These are phyloP conservation scores for Rattus rattus DNA, from an alignment of 2,113 vertebrate species.

Conservation along the genomic window DNA sequence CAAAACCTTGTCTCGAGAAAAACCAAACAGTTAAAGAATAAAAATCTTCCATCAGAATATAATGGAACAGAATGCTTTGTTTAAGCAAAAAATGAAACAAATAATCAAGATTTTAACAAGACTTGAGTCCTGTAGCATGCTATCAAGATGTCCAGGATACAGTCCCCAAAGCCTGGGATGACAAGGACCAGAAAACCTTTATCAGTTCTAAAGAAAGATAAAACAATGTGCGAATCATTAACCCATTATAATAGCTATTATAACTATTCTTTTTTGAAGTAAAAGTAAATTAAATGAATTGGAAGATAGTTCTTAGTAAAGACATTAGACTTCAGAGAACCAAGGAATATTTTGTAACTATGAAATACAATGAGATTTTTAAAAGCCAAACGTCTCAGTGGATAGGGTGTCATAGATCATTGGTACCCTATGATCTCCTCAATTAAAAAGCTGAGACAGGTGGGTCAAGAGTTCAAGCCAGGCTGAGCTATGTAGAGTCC, in stretches of 20 bases:
- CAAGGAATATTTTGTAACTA: conserved; percentile 17
- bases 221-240: neutral
- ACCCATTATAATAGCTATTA: neutral
- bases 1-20: neutral
- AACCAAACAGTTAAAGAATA: neutral
- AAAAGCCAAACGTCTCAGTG: neutral
- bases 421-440: neutral
- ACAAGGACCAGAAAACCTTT: conserved; percentile 20
- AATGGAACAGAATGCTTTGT: neutral
- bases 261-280: neutral
- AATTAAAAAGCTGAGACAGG: neutral
- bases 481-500: neutral
- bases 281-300: conserved; percentile 40
- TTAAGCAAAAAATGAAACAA: conserved; percentile 5
- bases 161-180: neutral
- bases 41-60: neutral
- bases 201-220: conserved; percentile 1
- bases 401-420: neutral
- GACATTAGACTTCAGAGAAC: neutral
- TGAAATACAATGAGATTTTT: conserved; percentile 5
- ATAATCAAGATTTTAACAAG: neutral
- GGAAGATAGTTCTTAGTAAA: neutral
- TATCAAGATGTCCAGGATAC: neutral
- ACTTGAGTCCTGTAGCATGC: neutral
- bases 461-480: neutral